Conservation (phyloP, 2,797 vertebrate genomes). For the Mormyrops attenuatus region DNA sequence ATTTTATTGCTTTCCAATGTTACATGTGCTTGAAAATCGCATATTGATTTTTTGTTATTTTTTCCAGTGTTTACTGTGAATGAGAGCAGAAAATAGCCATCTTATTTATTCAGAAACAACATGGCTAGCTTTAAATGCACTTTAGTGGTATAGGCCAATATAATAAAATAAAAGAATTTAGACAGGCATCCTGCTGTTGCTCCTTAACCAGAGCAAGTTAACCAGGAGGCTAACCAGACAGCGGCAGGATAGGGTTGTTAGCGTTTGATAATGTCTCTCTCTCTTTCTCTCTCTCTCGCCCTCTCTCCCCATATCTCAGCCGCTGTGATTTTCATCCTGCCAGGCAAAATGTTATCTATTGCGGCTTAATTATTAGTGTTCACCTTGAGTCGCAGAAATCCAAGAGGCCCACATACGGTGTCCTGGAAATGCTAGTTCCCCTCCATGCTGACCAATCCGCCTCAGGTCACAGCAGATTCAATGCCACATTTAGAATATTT, state of each 20-base stretch:
- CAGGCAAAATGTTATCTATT: neutral
- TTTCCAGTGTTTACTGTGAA: neutral
- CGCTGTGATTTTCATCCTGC: neutral
- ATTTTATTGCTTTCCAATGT: neutral
- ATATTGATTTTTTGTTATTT: neutral
- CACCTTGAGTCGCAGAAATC: neutral
- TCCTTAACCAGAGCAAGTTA: neutral
- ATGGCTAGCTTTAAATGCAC: neutral
- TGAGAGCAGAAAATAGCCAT: neutral
- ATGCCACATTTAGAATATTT: conserved; percentile 2
- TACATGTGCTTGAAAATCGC: neutral
- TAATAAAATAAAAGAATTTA: neutral
- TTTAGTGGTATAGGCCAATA: neutral
- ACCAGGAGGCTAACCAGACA: neutral
- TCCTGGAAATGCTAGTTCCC: neutral
- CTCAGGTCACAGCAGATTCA: neutral
- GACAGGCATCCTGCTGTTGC: neutral
- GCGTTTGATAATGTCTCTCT: neutral
- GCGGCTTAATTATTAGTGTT: neutral
- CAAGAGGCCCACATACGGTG: neutral
- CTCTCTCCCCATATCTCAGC: neutral
- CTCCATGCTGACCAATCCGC: neutral
- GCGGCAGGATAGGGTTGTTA: neutral
- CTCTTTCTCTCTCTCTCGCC: neutral
- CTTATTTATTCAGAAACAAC: neutral